A percentile compares a stretch with the other conserved stretches of the same genome.
phyloP scores from a whole-genome alignment of 2,888 invertebrate genomes.

The Watsonalla binaria region DNA sequence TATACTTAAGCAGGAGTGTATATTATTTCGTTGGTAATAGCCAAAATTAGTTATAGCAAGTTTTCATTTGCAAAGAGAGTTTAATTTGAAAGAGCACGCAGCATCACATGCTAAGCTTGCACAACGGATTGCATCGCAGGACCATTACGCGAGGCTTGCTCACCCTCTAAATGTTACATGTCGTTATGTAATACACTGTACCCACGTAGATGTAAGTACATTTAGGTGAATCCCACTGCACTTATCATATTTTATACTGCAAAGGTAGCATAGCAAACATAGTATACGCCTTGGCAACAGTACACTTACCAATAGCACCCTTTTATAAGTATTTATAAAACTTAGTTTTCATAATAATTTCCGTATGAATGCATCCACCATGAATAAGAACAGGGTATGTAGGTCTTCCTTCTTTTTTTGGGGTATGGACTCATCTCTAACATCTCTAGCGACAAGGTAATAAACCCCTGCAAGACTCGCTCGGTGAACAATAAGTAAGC shows the following conservation, averaged over 20 bases:
- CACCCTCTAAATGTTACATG: neutral
- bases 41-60: neutral
- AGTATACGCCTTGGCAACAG: too few species aligned
- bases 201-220: neutral
- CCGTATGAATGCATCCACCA: too few species aligned
- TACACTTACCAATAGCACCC: too few species aligned
- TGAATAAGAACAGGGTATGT: too few species aligned
- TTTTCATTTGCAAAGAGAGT: neutral
- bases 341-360: too few species aligned
- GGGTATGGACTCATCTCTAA: neutral
- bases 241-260: too few species aligned
- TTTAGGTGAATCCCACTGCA: neutral
- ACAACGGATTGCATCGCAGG: conserved; percentile 1
- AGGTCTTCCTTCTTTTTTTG: too few species aligned
- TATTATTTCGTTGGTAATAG: too few species aligned
- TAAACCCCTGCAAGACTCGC: neutral
- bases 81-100: neutral
- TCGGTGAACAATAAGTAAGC: neutral
- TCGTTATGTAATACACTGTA: neutral
- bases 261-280: too few species aligned
- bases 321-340: too few species aligned
- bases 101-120: neutral
- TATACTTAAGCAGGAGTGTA: too few species aligned
- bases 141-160: neutral
- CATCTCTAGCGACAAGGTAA: neutral